Percentiles rank a stretch among this genome's conserved stretches.
These are phyloP conservation scores for Gopherus evgoodei DNA, from an alignment of 2,113 vertebrate genomes.

Conservation along the genomic window DNA sequence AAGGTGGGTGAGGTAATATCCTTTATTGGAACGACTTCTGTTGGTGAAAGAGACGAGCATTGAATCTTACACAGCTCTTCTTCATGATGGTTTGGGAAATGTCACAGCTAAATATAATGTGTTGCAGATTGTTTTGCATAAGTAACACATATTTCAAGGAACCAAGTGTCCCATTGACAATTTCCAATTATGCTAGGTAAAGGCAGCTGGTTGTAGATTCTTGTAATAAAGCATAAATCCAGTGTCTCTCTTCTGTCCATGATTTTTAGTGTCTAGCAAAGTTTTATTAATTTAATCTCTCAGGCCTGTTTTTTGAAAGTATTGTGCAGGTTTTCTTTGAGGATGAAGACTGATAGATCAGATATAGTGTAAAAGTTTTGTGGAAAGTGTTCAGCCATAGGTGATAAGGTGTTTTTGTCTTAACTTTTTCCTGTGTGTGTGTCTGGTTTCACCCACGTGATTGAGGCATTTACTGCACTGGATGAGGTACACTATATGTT, in stretches of 20 bases:
- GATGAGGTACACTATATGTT: background rate
- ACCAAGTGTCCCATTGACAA: background rate
- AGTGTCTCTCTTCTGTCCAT: background rate
- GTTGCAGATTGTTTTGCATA: background rate
- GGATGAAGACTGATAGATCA: background rate
- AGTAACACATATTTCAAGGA: background rate
- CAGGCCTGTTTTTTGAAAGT: background rate
- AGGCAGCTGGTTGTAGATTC: background rate
- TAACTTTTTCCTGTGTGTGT: background rate
- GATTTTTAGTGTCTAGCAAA: background rate
- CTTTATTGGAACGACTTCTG: background rate
- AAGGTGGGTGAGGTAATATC: background rate
- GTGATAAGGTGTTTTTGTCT: background rate
- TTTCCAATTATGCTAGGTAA: background rate
- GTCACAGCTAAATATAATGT: background rate
- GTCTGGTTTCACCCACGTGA: background rate
- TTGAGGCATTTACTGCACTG: background rate
- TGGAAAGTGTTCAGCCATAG: background rate
- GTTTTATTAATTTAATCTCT: background rate
- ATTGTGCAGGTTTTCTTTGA: background rate
- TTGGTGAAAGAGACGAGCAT: background rate
- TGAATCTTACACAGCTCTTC: background rate
- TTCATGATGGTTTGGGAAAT: background rate
- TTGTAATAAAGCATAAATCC: background rate
- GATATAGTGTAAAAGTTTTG: background rate